Evolutionary conservation across 1,140 invertebrate genomes (phyloP).

Genomic region (Penaeus vannamei): DNA sequence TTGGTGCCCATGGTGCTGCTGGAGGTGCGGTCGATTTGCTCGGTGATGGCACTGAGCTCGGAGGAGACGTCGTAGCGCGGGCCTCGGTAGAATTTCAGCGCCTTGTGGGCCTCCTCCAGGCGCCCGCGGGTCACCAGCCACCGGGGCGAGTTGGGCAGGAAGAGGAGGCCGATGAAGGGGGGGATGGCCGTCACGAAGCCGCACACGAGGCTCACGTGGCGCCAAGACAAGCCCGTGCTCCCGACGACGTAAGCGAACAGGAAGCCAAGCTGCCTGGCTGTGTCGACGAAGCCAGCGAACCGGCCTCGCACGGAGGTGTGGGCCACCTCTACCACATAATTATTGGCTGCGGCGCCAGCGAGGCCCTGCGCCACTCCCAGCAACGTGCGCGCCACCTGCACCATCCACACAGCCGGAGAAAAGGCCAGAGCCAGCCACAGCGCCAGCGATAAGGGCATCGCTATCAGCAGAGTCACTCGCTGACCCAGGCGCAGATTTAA

Average conservation of each 20-base stretch:
- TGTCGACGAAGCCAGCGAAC: slow-evolving; percentile 51
- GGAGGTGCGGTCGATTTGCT: slow-evolving; percentile 42
- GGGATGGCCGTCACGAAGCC: slow-evolving; percentile 50
- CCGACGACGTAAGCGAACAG: slow-evolving; percentile 63
- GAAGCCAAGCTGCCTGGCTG: slow-evolving; percentile 56
- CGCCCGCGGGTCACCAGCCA: slow-evolving; percentile 61
- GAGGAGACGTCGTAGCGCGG: slow-evolving; percentile 29
- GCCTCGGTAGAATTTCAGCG: slow-evolving; percentile 59
- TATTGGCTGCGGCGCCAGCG: slow-evolving; percentile 42
- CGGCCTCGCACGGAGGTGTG: slow-evolving; percentile 52
- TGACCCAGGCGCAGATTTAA: slow-evolving; percentile 52
- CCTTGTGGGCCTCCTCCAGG: slow-evolving; percentile 50
- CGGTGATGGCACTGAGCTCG: slow-evolving; percentile 45
- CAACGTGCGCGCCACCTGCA: slow-evolving; percentile 34
- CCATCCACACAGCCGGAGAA: slow-evolving; percentile 56
- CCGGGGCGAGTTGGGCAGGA: slow-evolving; percentile 65
- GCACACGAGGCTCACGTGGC: slow-evolving; percentile 54
- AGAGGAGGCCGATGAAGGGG: slow-evolving; percentile 55
- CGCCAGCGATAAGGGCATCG: slow-evolving; percentile 44
- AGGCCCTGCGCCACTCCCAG: slow-evolving; percentile 51
- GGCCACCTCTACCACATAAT: slow-evolving; percentile 59
- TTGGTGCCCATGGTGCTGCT: slow-evolving; percentile 9
- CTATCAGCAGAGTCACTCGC: slow-evolving; percentile 49
- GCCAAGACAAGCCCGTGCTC: slow-evolving; percentile 60
- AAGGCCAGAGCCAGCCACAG: slow-evolving; percentile 57